Evolutionary conservation across 2,888 invertebrate species (phyloP), one percentile per base, ranked within the genome.

Genomic region (Amphipyra berbera): DNA sequence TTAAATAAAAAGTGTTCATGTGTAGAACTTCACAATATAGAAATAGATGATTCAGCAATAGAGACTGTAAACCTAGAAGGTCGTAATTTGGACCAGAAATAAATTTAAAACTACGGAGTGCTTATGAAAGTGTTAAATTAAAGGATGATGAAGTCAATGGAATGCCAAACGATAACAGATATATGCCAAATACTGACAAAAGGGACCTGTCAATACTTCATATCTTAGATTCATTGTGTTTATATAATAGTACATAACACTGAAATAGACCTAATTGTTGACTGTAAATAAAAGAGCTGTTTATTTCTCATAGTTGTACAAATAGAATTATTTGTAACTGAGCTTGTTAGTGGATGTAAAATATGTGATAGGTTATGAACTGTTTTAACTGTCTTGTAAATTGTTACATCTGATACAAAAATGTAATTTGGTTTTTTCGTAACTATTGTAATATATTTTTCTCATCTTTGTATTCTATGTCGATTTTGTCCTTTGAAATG

Each of bases 161-260:
- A 74, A 81, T 88, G 91, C 91, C 90, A 92, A 91, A 90, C 73
- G 60, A 83, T 82, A 84, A 83, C 83, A 87, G 85, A 82, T 82
- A 80, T 81, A 85, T 91, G 93, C 93, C 93, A 94, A 94, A 90
- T 82, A 83, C 69, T 83, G 85, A 90, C 82, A 83, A 87, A 87
- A 73, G 93, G 93, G 93, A 94, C 93, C 93, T 88, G 85, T 89
- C 86, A 77, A 89, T 87, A 89, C 86, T 92, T 92, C 94, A 94
- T 94, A 94, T 94, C 93, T 88, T 93, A 93, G 89, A 67, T 90
- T 89, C 86, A 80, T 75, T 69, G 62, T 76, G 67, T 79, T 68
- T 70, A 72, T n/a, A n/a, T n/a, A n/a, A n/a, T 71, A 68, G 73
- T 61, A 64, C 50, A 49, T 78, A 58, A 68, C 70, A 73, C 70